Base-by-base conservation (phyloP, 2,888 invertebrate genomes). In the Catocala fraxini region DNA sequence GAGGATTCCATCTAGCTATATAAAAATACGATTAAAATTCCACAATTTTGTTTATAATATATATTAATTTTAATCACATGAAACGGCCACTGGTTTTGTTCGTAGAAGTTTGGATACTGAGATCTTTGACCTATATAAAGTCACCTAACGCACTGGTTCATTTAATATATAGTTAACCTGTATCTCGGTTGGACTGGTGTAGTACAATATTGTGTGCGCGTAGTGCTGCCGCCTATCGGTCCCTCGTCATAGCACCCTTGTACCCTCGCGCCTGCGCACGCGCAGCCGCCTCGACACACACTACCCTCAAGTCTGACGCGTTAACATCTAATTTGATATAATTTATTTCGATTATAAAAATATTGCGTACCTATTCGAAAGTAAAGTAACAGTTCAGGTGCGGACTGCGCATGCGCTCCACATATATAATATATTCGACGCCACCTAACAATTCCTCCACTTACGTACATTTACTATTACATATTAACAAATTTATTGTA, bases 41-140 rank as follows among this genome's bases (percentile, higher is more conserved):
- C 89, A 89, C 86, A 74, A 67, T 75, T 75, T 73, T 49, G 65
- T 68, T 73, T 72, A 68, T 67, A 33, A 65, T 68, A 84, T 89
- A 86, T 81, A 80, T 62, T 69, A 73, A 62, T 68, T 88, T 84
- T 83, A 88, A 91, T 90, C 90, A 91, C 91, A 90, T 87, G 89
- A 85, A 88, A 87, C 91, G 90, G 91, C 88, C 93, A 93, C 93
- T 92, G 93, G 92, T 85, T 90, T 90, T 89, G 91, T 90, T 91
- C 89, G 85, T 83, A 86, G 86, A 83, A 86, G 87, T 86, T 87
- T 88, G 89, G 91, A 91, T 89, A 89, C 89, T 92, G 93, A 93
- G 93, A 92, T 92, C 93, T 88, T 87, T 85, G 73, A 81, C 79
- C 79, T 86, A 80, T 73, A 80, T 78, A 85, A 77, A 76, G 78